Percentiles rank a stretch among this genome's conserved stretches.
Conservation (phyloP, 2,113 vertebrate genomes). For the Delphinapterus leucas region DNA sequence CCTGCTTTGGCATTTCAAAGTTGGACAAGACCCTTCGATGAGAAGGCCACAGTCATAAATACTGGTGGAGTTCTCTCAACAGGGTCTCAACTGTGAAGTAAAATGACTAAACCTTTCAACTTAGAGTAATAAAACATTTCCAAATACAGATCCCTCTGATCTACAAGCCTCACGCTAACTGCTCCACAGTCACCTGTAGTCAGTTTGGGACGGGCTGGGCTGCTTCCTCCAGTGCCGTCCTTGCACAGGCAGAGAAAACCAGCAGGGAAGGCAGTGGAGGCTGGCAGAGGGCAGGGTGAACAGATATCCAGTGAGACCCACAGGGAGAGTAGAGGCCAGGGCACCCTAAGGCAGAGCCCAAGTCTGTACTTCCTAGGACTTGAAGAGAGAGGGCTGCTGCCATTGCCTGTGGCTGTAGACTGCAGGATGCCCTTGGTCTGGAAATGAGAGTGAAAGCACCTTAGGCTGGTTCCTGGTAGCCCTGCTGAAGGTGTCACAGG, state of each 20-base stretch:
- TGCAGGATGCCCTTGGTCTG: neutral
- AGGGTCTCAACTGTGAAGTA: constrained; percentile 2
- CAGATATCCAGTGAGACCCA: neutral
- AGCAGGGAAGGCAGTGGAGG: neutral
- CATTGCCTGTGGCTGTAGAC: neutral
- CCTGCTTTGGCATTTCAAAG: neutral
- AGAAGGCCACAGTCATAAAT: neutral
- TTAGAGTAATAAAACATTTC: neutral
- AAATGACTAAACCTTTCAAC: neutral
- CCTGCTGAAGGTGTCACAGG: neutral
- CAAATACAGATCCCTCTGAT: neutral
- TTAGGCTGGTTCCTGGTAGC: neutral
- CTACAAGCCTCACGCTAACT: neutral
- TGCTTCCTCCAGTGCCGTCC: neutral
- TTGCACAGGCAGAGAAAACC: neutral
- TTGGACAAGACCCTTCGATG: neutral
- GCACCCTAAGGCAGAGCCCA: neutral
- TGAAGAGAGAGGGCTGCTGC: neutral
- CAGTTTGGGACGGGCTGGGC: neutral
- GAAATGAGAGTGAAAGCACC: neutral
- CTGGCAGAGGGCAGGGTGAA: neutral
- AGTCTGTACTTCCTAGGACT: neutral
- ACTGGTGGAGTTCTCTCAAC: neutral
- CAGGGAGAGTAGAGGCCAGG: neutral
- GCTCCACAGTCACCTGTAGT: neutral